These are phyloP conservation scores for Drosophila monieri DNA, from an alignment of 2,888 invertebrate genomes.

Conservation along the genomic window DNA sequence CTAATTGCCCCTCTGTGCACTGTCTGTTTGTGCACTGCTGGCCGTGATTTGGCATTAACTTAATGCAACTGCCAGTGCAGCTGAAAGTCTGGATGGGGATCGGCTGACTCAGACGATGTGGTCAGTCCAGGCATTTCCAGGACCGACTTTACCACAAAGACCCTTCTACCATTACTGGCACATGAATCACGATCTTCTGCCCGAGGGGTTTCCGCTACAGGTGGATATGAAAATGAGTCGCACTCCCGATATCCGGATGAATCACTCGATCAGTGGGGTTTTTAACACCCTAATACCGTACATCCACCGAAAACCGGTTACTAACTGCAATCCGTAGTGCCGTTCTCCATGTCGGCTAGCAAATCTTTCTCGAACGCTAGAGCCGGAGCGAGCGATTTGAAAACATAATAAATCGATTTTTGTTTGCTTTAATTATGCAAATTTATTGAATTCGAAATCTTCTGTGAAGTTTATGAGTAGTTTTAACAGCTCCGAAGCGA, in stretches of 20 bases:
- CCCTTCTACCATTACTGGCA: background rate
- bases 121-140: constrained; percentile 15
- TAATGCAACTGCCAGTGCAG: constrained; percentile 19
- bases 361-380: constrained; percentile 37
- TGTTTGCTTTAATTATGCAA: constrained; percentile 30
- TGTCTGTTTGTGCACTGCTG: constrained; percentile 2
- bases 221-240: constrained; percentile 24
- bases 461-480: constrained; percentile 22
- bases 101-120: constrained; percentile 26
- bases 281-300: constrained; percentile 2
- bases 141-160: constrained; percentile 14
- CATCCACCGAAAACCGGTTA: constrained; percentile 25
- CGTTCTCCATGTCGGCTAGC: constrained; percentile 26
- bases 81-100: background rate
- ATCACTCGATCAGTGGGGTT: constrained; percentile 24
- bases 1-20: constrained; percentile 41
- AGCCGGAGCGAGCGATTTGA: background rate
- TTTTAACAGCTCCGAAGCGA: constrained; percentile 8
- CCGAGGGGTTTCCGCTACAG: constrained; percentile 7
- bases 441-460: constrained; percentile 4
- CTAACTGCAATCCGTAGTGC: constrained; percentile 26
- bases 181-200: constrained; percentile 17
- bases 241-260: constrained; percentile 21
- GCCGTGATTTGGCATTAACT: constrained; percentile 36
- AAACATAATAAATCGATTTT: constrained; percentile 11